Evolutionary conservation across 2,888 invertebrate species (phyloP), one percentile per base, ranked within the genome.

Genomic region (Noctua janthina): DNA sequence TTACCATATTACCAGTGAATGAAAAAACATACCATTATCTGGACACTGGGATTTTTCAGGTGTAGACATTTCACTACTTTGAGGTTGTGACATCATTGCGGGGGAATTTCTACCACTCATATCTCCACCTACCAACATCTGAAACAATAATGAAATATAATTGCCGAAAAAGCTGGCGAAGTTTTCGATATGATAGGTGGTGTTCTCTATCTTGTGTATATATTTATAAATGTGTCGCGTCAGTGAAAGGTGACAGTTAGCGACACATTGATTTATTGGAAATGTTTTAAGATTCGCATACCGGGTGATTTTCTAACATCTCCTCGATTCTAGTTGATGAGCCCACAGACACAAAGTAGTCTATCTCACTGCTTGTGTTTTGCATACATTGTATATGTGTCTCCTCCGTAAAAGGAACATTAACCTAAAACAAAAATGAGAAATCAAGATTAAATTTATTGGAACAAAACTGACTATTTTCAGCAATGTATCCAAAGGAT

Each of bases 291-390:
- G 23, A 66, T 59, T 62, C 88, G 95, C 95, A 90, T 79, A 97
- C 97, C 85, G 96, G 97, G 89, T 96, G 96, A 91, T 96, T 97
- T 93, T 97, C 96, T 90, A 97, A 90, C 95, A 97, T 96, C 87
- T 97, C 97, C 89, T 97, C 97, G 81, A 97, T 97, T 89, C 96
- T 94, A 78, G 95, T 96, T 69, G 96, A 96, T 20, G 97, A 96
- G 39, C 98, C 98, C 74, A 98, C 98, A 39, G 98, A 98, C 49
- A 98, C 98, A 85, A 98, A 98, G 92, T 98, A 98, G 93, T 98
- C 98, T 88, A 98, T 98, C 90, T 98, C 98, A 90, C 98, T 97
- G 68, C 97, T 97, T 56, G 98, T 98, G 91, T 98, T 98, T 92
- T 98, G 98, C 88, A 98, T 98, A 91, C 98, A 98, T 91, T 98